Base-by-base conservation (phyloP, 2,888 invertebrate species). In the Diaperis boleti region DNA sequence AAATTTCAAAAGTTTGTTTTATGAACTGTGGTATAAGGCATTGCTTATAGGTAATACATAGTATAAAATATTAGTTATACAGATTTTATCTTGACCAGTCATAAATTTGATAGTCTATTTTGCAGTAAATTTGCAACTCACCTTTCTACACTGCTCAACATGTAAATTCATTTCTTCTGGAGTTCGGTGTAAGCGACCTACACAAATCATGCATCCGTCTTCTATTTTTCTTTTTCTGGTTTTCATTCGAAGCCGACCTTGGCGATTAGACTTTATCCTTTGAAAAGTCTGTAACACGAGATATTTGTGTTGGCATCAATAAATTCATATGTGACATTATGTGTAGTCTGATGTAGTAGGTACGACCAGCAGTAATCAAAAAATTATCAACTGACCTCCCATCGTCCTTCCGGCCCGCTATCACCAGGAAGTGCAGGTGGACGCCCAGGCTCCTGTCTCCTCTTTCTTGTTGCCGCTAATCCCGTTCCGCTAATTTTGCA, bases 211-310 rank as follows among this genome's bases (percentile, higher is more conserved):
- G 75, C 90, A 91, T 1, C 84, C 85, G 68, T 86, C 87, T 66
- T 88, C 88, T 41, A 85, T 84, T 76, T 89, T 87, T 61, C 88
- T 84, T 79, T 89, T 89, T 66, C 88, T 85, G 62, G 88, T 86
- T 79, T 89, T 89, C 65, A 88, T 82, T 69, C 89, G 80, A 41
- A 90, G 79, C 50, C 91, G 82, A 67, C 88, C 87, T 74, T 90
- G 89, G 68, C 91, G 84, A 78, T 91, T 91, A 56, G 87, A 86
- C 73, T 88, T 86, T 70, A 90, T 88, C 70, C 90, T 82, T 78
- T 89, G 87, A 78, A 89, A 91, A 37, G 89, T 89, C 87, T 88
- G 78, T 31, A 80, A 75, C 10, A 45, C 33, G 31, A 33, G 14
- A 52, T 59, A 15, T 33, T 59, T n/a, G 55, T 15, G 20, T 3